Percentiles rank a stretch among this genome's conserved stretches.
phyloP scores from a whole-genome alignment of 1,140 invertebrate genomes.

The Forficula auricularia region DNA sequence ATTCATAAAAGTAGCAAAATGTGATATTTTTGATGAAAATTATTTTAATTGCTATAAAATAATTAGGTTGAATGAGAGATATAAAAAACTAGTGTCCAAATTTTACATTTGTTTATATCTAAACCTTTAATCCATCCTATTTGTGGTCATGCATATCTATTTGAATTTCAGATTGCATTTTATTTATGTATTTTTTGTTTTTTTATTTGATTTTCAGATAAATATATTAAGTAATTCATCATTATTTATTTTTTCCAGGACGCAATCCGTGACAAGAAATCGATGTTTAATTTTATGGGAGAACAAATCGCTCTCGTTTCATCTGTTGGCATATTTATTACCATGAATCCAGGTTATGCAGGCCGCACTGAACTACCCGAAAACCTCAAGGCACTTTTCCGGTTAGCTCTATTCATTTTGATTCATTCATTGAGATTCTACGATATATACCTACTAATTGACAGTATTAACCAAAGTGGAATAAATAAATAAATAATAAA shows the following conservation, averaged over 20 bases:
- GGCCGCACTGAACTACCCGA: slow-evolving; percentile 79
- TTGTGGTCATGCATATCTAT: too few species aligned
- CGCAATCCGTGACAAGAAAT: slow-evolving; percentile 79
- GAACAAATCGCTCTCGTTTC: slow-evolving; percentile 68
- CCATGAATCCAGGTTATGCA: slow-evolving; percentile 95
- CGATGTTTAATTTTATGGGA: slow-evolving; percentile 82
- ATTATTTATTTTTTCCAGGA: slow-evolving; percentile 38
- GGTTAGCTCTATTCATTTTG: slow-evolving; percentile 23
- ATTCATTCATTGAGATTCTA: slow-evolving; percentile 1
- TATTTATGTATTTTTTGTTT: too few species aligned
- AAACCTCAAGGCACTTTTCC: slow-evolving; percentile 76
- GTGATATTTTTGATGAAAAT: too few species aligned
- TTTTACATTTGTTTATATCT: too few species aligned
- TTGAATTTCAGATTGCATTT: too few species aligned
- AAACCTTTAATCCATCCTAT: too few species aligned
- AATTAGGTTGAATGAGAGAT: too few species aligned
- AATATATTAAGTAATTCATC: not conserved
- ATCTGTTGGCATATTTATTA: slow-evolving; percentile 88
- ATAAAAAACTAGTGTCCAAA: too few species aligned
- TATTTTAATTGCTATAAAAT: too few species aligned
- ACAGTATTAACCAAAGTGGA: not conserved
- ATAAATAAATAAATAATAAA: too few species aligned
- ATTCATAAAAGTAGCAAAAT: too few species aligned
- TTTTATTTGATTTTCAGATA: not conserved
- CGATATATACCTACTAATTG: not conserved